A percentile compares a stretch with the other conserved stretches of the same genome.
These are phyloP conservation scores for Lynx canadensis DNA, from an alignment of 2,113 vertebrate species.

Conservation along the genomic window DNA sequence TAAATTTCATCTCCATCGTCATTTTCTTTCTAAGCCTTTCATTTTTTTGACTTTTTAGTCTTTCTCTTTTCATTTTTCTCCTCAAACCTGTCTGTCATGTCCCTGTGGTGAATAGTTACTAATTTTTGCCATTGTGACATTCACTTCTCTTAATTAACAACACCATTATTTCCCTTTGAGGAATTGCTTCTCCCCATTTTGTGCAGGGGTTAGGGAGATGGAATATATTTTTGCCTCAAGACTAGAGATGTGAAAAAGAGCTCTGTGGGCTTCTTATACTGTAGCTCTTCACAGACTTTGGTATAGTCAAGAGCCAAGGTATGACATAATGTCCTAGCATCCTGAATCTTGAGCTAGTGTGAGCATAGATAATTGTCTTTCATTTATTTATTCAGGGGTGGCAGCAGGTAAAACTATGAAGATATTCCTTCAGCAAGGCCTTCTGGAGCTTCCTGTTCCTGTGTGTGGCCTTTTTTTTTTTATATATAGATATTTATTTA, in stretches of 20 bases:
- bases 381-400: background rate
- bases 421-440: background rate
- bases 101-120: background rate
- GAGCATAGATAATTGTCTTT: background rate
- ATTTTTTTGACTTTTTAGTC: background rate
- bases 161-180: background rate
- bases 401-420: background rate
- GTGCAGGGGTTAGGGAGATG: background rate
- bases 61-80: background rate
- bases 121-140: background rate
- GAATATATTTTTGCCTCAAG: background rate
- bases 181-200: background rate
- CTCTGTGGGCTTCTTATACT: background rate
- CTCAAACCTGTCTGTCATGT: background rate
- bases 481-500: background rate
- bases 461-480: background rate
- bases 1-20: background rate
- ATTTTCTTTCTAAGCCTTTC: background rate
- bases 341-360: background rate
- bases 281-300: background rate
- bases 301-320: background rate
- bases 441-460: background rate
- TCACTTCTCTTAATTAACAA: background rate
- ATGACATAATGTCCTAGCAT: background rate
- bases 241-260: background rate